Evolutionary conservation across 2,888 invertebrate species (phyloP), one percentile per base, ranked within the genome.

Genomic region (Drosophila acutilabella): DNA sequence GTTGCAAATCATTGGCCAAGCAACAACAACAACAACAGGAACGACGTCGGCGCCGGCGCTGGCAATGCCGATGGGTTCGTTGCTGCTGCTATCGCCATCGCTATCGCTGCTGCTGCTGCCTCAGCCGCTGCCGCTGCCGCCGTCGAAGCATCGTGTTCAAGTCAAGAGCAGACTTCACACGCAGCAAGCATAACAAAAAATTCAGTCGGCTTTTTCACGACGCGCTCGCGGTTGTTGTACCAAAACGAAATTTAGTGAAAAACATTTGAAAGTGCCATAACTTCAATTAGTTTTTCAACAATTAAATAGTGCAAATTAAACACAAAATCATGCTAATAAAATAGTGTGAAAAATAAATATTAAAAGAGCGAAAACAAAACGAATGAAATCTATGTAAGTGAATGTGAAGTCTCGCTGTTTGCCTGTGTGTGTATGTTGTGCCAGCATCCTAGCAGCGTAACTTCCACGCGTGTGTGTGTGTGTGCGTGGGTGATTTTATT

Each of bases 131-230:
- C 16, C 7, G 56, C 13, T 20, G 36, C 20, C n/a, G 51, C 42
- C 23, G 52, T 47, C 54, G 52, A 65, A 59, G 68, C 73, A 56
- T 65, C 80, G 76, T 44, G 42, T 36, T 16, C 51, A 59, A 67
- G 73, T 47, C 57, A 72, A 78, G 71, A 89, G 88, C 78, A 74
- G 73, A 50, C 69, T 56, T 69, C 61, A 64, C 68, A 82, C 74
- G 74, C 86, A 82, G 78, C 20, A 60, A 74, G 74, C 86, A 81
- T 79, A 76, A 81, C 79, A 81, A 65, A 81, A 89, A 89, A 80
- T 89, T 89, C 79, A 84, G 84, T 89, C 84, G 87, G 84, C 73
- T 87, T 83, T 89, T 87, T 89, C 89, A 73, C 89, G 85, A 78
- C 85, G 88, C 78, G 78, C 66, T 67, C 88, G 81, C 82, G 87